A percentile compares a stretch with the other conserved stretches of the same genome.
phyloP scores from a whole-genome alignment of 1,140 invertebrate genomes.

The Anastrepha obliqua region DNA sequence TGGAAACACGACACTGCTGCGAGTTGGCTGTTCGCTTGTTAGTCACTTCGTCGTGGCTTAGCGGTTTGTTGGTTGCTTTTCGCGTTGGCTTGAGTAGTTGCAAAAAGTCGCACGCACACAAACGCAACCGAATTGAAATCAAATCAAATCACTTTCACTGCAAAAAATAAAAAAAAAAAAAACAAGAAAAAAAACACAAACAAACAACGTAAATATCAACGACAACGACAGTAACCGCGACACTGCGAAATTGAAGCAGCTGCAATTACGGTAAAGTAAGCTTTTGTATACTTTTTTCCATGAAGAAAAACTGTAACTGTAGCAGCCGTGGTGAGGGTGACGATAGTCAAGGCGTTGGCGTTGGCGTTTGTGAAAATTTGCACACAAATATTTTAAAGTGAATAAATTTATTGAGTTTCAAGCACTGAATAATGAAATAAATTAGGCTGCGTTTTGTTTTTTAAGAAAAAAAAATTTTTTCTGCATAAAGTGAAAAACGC shows the following conservation, averaged over 20 bases:
- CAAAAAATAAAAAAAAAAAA: not conserved
- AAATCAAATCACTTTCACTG: conserved; percentile 53
- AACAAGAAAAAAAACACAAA: not conserved
- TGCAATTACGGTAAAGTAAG: not conserved
- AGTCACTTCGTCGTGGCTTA: not conserved
- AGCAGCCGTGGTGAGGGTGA: not conserved
- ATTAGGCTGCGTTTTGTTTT: not conserved
- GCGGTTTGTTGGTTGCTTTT: not conserved
- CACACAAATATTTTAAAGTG: not conserved
- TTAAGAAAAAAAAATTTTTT: not conserved
- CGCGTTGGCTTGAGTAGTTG: not conserved
- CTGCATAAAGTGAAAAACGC: not conserved
- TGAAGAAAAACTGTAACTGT: not conserved
- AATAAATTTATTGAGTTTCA: too few relatives aligned
- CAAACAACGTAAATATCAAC: not conserved
- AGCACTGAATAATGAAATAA: not conserved
- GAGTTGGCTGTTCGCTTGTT: not conserved
- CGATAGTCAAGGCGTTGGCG: not conserved
- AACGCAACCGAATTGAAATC: conserved; percentile 46
- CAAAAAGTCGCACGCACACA: conserved; percentile 13
- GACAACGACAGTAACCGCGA: not conserved
- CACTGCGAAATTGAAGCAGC: not conserved
- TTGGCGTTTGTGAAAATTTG: not conserved
- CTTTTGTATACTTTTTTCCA: not conserved
- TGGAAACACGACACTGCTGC: not conserved